These are phyloP conservation scores for Nomada hirtipes DNA, from an alignment of 2,888 invertebrate species.

Conservation along the genomic window DNA sequence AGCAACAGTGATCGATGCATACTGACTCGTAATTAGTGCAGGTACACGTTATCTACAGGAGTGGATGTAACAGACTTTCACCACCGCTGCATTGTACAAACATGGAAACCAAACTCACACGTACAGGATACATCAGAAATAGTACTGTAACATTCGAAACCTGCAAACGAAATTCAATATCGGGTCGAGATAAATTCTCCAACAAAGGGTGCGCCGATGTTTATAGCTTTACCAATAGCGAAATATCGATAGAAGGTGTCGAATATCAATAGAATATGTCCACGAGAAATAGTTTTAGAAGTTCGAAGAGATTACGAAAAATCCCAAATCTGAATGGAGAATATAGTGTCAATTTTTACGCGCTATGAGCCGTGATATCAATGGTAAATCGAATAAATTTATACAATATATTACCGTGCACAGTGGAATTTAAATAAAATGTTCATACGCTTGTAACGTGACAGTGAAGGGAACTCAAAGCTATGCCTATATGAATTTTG, in stretches of 20 bases:
- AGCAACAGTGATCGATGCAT: slow-evolving; percentile 66
- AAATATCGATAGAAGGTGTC: not conserved
- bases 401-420: no score
- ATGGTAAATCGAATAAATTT: no score
- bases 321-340: not conserved
- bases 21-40: slow-evolving; percentile 52
- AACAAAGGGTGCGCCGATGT: not conserved
- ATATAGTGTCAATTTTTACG: no score
- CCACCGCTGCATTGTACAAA: slow-evolving; percentile 15
- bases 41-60: slow-evolving; percentile 7
- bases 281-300: not conserved
- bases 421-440: no score
- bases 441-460: no score
- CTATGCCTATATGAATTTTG: no score
- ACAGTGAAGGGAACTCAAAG: no score
- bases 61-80: slow-evolving; percentile 19
- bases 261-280: not conserved
- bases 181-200: not conserved
- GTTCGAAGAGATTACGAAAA: not conserved
- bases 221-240: not conserved
- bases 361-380: no score
- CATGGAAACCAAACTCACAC: slow-evolving; percentile 16
- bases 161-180: not conserved
- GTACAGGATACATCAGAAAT: slow-evolving; percentile 21
- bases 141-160: slow-evolving; percentile 1